Percentiles rank a stretch among this genome's conserved stretches.
Evolutionary conservation across 2,113 vertebrate species (phyloP).

Genomic region (Pheucticus melanocephalus): DNA sequence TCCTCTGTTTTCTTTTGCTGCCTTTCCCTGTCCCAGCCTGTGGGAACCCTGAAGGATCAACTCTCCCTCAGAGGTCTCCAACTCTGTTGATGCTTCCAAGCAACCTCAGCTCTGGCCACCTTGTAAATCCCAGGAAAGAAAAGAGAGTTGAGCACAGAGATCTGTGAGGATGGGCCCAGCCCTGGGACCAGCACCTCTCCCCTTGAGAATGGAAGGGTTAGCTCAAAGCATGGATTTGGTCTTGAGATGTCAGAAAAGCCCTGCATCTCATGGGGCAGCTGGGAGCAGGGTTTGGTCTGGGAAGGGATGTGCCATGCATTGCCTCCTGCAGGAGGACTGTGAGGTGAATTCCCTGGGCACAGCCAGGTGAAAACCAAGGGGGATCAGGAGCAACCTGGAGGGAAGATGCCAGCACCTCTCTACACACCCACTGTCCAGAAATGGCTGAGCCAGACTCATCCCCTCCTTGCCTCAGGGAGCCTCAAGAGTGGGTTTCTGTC

Average conservation of each 20-base stretch:
- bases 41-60: not conserved
- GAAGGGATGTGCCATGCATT: not conserved
- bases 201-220: not conserved
- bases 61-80: not conserved
- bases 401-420: not conserved
- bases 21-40: not conserved
- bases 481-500: not conserved
- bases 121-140: not conserved
- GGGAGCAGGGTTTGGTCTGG: not conserved
- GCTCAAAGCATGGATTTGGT: not conserved
- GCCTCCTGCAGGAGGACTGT: not conserved
- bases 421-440: fast-evolving
- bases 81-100: not conserved
- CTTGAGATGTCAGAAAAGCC: not conserved
- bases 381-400: not conserved
- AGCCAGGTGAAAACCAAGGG: not conserved
- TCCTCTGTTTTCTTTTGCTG: not conserved
- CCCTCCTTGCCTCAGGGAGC: not conserved
- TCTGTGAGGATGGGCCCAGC: not conserved
- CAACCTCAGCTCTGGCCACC: not conserved
- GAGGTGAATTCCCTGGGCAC: not conserved
- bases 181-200: not conserved
- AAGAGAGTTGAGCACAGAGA: not conserved
- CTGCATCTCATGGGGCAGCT: not conserved
- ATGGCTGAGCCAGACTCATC: fast-evolving